These are phyloP conservation scores for Lepidochrysops patricia DNA, from an alignment of 2,888 invertebrate species.

Conservation along the genomic window DNA sequence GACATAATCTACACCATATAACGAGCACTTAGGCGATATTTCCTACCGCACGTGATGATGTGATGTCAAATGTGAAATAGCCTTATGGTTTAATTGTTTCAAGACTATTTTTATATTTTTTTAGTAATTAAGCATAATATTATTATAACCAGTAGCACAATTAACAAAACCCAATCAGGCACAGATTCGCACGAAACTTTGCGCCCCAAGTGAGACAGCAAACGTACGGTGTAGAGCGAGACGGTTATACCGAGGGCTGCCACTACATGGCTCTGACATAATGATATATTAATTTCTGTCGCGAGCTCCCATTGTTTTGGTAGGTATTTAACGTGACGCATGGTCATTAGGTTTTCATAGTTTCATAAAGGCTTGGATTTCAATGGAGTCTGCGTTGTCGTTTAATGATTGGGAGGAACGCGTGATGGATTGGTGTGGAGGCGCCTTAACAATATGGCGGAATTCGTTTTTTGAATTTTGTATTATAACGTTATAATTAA, in stretches of 20 bases:
- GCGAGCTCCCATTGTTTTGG: conserved; percentile 67
- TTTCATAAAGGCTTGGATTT: conserved; percentile 62
- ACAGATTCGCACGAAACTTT: conserved; percentile 56
- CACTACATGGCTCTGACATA: conserved; percentile 66
- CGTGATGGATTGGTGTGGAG: conserved; percentile 45
- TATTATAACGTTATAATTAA: not conserved
- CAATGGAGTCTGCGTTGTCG: conserved; percentile 40
- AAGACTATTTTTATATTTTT: too few species aligned
- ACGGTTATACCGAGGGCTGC: conserved; percentile 28
- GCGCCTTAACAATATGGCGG: conserved; percentile 10
- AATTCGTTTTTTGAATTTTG: not conserved
- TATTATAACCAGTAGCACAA: conserved; percentile 57
- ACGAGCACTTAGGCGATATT: too few species aligned
- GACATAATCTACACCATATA: too few species aligned
- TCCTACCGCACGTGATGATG: too few species aligned
- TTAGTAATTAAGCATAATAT: conserved; percentile 52
- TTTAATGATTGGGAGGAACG: conserved; percentile 53
- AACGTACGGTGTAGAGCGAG: conserved; percentile 21
- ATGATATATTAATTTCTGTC: conserved; percentile 75
- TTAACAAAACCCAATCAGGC: conserved; percentile 69
- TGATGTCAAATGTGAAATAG: too few species aligned
- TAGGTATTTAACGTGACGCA: conserved; percentile 72
- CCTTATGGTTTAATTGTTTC: too few species aligned
- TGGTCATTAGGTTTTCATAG: conserved; percentile 74
- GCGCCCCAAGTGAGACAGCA: conserved; percentile 40